Evolutionary conservation across 2,113 vertebrate genomes (phyloP).

Genomic region (Vulpes vulpes): DNA sequence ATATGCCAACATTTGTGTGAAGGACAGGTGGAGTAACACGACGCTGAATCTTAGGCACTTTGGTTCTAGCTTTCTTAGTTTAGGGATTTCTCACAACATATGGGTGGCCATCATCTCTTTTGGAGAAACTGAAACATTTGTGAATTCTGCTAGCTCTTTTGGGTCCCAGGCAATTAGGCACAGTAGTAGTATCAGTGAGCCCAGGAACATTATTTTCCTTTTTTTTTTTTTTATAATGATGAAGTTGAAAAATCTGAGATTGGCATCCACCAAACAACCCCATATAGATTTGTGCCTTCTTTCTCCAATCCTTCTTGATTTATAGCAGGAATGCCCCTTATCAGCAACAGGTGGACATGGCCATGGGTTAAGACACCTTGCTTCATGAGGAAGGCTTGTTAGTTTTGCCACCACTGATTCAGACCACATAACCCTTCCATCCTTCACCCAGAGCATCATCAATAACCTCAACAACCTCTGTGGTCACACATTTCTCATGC

Average conservation of each 20-base stretch:
- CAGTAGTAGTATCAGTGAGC: neutral
- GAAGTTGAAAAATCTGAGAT: neutral
- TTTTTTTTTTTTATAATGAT: neutral
- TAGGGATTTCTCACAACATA: neutral
- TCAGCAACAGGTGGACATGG: neutral
- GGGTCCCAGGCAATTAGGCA: neutral
- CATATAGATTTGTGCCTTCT: neutral
- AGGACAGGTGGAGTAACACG: neutral
- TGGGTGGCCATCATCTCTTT: neutral
- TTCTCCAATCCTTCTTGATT: neutral
- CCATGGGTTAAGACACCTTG: neutral
- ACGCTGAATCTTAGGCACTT: neutral
- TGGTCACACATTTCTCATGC: neutral
- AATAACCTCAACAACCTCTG: neutral
- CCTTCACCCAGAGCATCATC: neutral
- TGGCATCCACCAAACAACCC: neutral
- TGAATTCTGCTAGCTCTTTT: neutral
- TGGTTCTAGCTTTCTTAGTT: neutral
- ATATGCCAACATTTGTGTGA: neutral
- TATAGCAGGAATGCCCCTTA: neutral
- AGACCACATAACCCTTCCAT: neutral
- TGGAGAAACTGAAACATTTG: neutral
- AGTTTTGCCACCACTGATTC: neutral
- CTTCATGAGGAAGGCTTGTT: neutral
- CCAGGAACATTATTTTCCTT: neutral